Percentiles rank a stretch among this genome's conserved stretches.
Evolutionary conservation across 2,113 vertebrate genomes (phyloP).

Genomic region (Columba janthina): DNA sequence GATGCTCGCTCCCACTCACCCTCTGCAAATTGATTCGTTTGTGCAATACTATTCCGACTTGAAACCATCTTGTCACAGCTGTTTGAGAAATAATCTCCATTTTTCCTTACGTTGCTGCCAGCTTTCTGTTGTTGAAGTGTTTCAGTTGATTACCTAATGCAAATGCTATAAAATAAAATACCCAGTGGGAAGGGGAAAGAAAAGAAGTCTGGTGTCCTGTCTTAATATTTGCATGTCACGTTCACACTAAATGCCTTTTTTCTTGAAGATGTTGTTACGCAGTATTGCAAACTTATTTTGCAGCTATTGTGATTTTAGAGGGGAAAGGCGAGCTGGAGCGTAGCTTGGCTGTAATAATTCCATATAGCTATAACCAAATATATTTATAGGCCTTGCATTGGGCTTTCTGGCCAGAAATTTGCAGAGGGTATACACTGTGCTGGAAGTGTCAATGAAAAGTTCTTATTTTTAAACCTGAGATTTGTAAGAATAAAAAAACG

Average conservation of each 20-base stretch:
- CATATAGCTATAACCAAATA: neutral
- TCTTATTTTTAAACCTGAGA: neutral
- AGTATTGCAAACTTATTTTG: neutral
- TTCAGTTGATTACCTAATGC: conserved; percentile 77
- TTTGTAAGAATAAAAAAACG: neutral
- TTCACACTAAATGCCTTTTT: neutral
- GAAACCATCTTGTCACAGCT: conserved; percentile 74
- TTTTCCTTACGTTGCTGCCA: conserved; percentile 66
- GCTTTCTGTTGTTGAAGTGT: conserved; percentile 77
- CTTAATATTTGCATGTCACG: conserved; percentile 49
- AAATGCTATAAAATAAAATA: conserved; percentile 79
- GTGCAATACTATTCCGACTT: conserved; percentile 70
- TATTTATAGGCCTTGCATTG: neutral
- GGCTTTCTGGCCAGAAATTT: neutral
- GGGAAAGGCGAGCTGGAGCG: neutral
- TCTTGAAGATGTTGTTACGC: neutral
- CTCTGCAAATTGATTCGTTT: conserved; percentile 52
- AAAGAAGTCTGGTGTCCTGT: conserved; percentile 68
- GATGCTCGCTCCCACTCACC: conserved; percentile 52
- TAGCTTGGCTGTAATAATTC: neutral
- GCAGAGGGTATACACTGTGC: neutral
- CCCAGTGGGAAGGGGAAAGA: conserved; percentile 68
- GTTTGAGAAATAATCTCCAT: conserved; percentile 67
- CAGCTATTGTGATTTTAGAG: neutral
- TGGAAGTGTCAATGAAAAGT: neutral